Evolutionary conservation across 2,888 invertebrate genomes (phyloP).

Genomic region (Steinernema carpocapsae): DNA sequence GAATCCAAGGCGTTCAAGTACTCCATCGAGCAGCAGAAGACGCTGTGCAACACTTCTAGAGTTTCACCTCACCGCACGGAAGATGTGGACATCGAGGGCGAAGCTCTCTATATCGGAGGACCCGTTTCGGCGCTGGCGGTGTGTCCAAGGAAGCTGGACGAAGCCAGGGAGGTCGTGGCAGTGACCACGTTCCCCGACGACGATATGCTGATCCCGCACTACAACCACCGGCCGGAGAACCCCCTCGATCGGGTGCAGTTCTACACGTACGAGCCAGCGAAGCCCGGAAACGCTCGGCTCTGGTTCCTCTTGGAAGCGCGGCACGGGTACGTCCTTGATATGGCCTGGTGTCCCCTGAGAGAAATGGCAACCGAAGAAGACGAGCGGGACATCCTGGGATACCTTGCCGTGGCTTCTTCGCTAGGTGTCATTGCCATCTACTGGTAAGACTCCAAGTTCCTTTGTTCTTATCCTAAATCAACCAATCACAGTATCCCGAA

Average conservation of each 20-base stretch:
- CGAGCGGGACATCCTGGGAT: neutral
- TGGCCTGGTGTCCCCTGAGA: constrained; percentile 41
- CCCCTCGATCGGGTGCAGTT: constrained; percentile 5
- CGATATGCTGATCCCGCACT: constrained; percentile 9
- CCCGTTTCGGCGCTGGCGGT: constrained; percentile 44
- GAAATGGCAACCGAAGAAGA: neutral
- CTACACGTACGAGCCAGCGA: constrained; percentile 8
- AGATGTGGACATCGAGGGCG: neutral
- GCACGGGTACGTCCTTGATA: constrained; percentile 12
- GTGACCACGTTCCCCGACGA: constrained; percentile 10
- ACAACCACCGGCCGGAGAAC: neutral
- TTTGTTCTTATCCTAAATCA: too few species aligned
- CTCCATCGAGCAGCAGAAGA: neutral
- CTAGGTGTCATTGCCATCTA: neutral
- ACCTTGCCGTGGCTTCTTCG: constrained; percentile 40
- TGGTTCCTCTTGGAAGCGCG: constrained; percentile 35
- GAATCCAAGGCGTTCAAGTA: neutral
- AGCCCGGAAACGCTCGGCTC: constrained; percentile 31
- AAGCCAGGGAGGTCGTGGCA: neutral
- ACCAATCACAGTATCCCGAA: neutral
- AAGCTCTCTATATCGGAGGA: constrained; percentile 38
- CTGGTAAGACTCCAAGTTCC: neutral
- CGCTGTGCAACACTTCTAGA: neutral
- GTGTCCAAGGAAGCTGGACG: constrained; percentile 41
- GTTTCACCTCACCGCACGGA: neutral